These are phyloP conservation scores for Octomys mimax DNA, from an alignment of 2,797 vertebrate genomes.

Conservation along the genomic window DNA sequence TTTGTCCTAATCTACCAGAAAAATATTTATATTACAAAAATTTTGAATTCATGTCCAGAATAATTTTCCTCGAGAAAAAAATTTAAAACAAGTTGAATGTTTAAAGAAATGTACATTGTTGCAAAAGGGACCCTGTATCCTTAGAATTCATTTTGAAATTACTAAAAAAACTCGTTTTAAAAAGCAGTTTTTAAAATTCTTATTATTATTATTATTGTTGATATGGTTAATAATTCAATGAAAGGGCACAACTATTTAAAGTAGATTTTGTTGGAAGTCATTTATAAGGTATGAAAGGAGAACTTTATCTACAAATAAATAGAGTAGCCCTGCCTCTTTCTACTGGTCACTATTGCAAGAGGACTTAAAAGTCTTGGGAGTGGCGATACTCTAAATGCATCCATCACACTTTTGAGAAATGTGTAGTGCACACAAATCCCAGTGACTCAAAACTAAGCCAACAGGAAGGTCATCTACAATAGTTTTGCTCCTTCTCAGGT, in stretches of 20 bases:
- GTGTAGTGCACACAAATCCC: neutral
- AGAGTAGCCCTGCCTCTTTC: neutral
- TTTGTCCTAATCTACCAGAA: conserved; percentile 68
- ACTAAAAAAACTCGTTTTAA: conserved; percentile 78
- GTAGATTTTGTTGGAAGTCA: conserved; percentile 81
- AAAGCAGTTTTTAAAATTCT: conserved; percentile 67
- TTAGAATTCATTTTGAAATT: conserved; percentile 72
- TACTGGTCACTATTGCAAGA: conserved; percentile 28
- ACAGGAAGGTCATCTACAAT: neutral
- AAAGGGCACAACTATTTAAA: conserved; percentile 81
- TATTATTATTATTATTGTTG: neutral
- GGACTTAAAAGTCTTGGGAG: neutral
- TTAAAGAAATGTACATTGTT: conserved; percentile 32
- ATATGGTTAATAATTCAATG: conserved; percentile 69
- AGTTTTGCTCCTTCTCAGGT: neutral
- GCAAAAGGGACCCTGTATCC: conserved; percentile 52
- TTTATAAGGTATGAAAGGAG: conserved; percentile 68
- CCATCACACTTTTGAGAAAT: neutral
- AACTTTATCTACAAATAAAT: conserved; percentile 80
- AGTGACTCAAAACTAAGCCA: neutral
- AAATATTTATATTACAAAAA: conserved; percentile 71
- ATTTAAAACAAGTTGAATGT: conserved; percentile 62
- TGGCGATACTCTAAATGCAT: neutral
- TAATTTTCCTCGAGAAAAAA: conserved; percentile 44
- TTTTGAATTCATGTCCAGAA: conserved; percentile 68